phyloP scores from a whole-genome alignment of 2,888 invertebrate species.

The Smittia sp. region DNA sequence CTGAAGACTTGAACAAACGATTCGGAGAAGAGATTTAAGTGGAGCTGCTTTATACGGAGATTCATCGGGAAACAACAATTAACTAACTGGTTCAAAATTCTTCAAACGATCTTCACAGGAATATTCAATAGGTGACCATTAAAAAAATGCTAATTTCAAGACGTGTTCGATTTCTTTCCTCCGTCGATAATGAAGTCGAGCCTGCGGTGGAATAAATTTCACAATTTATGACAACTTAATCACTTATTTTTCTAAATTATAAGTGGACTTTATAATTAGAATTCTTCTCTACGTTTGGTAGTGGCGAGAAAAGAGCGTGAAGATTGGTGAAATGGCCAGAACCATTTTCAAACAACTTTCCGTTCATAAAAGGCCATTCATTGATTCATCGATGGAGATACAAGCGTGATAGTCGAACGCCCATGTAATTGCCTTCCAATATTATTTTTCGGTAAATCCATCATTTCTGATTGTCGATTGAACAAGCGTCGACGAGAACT shows the following conservation, averaged over 20 bases:
- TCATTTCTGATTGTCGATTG: conserved; percentile 11
- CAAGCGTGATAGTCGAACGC: conserved; percentile 25
- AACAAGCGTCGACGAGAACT: conserved; percentile 13
- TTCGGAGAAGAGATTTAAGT: neutral
- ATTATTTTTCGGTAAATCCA: conserved; percentile 20
- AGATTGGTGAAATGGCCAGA: too few species aligned
- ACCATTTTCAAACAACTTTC: too few species aligned
- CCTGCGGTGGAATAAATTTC: neutral
- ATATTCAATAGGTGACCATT: neutral
- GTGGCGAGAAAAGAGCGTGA: neutral
- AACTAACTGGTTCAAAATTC: neutral
- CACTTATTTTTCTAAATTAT: neutral
- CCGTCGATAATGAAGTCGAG: conserved; percentile 6
- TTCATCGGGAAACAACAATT: neutral
- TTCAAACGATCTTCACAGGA: conserved; percentile 10
- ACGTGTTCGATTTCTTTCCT: neutral
- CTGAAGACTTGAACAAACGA: neutral
- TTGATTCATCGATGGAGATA: neutral
- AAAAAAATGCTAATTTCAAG: neutral
- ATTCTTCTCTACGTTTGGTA: neutral
- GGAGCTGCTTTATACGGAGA: neutral
- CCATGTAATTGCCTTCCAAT: conserved; percentile 36
- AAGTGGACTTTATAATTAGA: neutral
- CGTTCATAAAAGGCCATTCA: neutral
- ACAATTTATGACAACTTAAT: conserved; percentile 23